Evolutionary conservation across 2,888 invertebrate species (phyloP).

Genomic region (Hypolimnas misippus): DNA sequence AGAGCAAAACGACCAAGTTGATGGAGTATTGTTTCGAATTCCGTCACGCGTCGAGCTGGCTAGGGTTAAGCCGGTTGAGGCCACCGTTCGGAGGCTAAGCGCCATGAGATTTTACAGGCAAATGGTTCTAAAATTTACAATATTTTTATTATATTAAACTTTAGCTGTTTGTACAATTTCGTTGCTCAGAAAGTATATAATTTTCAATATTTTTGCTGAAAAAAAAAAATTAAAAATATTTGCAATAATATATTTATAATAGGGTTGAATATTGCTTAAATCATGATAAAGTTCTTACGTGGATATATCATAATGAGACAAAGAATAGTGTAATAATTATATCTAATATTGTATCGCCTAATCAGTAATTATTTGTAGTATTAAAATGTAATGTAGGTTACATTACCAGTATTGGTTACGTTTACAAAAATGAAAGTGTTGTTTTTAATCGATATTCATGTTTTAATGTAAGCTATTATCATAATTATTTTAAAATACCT

Average conservation of each 20-base stretch:
- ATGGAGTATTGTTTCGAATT: conserved; percentile 79
- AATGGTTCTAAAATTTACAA: conserved; percentile 9
- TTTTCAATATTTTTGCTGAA: too few species aligned
- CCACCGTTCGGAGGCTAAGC: conserved; percentile 43
- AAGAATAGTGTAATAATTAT: too few species aligned
- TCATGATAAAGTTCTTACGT: too few species aligned
- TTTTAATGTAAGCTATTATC: conserved; percentile 13
- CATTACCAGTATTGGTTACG: too few species aligned
- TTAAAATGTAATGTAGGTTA: too few species aligned
- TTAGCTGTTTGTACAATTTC: not conserved
- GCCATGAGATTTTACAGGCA: conserved; percentile 13
- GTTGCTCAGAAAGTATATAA: too few species aligned
- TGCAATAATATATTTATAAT: too few species aligned
- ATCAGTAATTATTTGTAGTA: too few species aligned
- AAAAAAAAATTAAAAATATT: too few species aligned
- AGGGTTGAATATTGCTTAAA: too few species aligned
- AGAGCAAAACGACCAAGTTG: conserved; percentile 62
- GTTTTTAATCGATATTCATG: not conserved
- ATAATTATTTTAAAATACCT: conserved; percentile 25
- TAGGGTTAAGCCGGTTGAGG: conserved; percentile 71
- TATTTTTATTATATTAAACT: not conserved
- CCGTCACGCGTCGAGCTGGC: conserved; percentile 65
- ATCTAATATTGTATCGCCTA: too few species aligned
- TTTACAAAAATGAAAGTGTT: not conserved
- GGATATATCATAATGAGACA: too few species aligned